Conservation (phyloP, 2,797 vertebrate species). For the Erpetoichthys calabaricus region DNA sequence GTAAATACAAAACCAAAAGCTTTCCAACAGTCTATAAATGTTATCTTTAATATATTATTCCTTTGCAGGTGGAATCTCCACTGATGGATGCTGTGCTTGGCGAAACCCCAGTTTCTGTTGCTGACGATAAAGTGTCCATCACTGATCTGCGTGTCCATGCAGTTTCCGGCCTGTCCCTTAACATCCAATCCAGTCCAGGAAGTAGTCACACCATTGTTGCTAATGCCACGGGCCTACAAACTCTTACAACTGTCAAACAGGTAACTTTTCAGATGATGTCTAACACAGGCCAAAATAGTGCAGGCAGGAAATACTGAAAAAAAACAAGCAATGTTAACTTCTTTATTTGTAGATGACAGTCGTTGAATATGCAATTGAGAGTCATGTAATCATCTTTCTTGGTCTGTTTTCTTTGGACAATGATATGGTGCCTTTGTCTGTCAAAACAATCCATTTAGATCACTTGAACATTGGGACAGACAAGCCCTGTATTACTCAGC, state of each 20-base stretch:
- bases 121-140: constrained; percentile 92
- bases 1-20: no score
- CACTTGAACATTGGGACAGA: no score
- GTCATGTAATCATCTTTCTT: no score
- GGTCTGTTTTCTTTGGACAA: no score
- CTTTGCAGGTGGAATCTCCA: constrained; percentile 81
- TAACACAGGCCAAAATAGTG: background rate
- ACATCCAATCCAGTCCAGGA: constrained; percentile 68
- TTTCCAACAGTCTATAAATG: no score
- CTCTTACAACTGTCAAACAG: constrained; percentile 79
- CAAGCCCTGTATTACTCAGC: no score
- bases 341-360: no score
- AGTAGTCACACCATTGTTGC: constrained; percentile 94
- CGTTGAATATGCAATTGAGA: no score
- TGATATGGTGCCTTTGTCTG: no score
- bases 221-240: constrained; percentile 72
- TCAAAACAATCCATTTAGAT: no score
- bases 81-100: constrained; percentile 79
- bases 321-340: no score
- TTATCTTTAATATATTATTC: background rate
- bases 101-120: constrained; percentile 70
- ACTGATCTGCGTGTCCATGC: constrained; percentile 74
- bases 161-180: constrained; percentile 70
- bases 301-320: background rate
- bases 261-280: constrained; percentile 35